Base-by-base conservation (phyloP, 2,113 vertebrate species). In the Clupea harengus region DNA sequence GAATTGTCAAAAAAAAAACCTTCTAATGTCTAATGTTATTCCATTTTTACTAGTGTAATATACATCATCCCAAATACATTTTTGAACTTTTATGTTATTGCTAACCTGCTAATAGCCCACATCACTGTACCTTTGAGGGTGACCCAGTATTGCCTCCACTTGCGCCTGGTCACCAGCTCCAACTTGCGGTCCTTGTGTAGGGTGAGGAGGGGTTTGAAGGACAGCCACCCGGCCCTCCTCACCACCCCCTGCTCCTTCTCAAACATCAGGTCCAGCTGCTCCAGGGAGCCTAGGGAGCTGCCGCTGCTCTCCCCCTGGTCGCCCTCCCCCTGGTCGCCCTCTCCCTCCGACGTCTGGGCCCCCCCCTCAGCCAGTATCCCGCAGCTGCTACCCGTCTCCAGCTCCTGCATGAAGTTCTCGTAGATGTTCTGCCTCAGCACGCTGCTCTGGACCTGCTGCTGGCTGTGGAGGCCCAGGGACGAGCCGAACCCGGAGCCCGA, bases 141-240 rank as follows among this genome's bases (percentile, higher is more conserved):
- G 82, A 98, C 96, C 98, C 98, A 99, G 91, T 97, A 99, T 81
- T 98, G 97, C 88, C 96, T 99, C 98, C 98, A 99, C 83, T 96
- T 98, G 88, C 97, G 95, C 0, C 98, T 95, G 2, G 95, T 94
- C 88, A 98, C 96, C 88, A 99, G 92, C 91, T 99, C 98, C 91
- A 99, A 95, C 89, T 98, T 99, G 89, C 96, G 96, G 89, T 99
- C 98, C 90, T 99, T 99, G 93, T 98, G 97, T 90, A 99, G 90
- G 0, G 97, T 97, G 89, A 99, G 91, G 0, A 99, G 93, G 10
- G 97, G 97, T 87, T 99, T 99, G 91, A 99, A 99, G 91, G 96
- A 97, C 57, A 99, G 96, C 97, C 97, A 98, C 0, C 98, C 98
- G 0, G 98, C 98, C 89, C 97, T 96, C 17, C 98, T 95, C 22